A percentile compares a stretch with the other conserved stretches of the same genome.
Conservation (phyloP, 2,888 invertebrate species). For the Trypoxylon attenuatum region DNA sequence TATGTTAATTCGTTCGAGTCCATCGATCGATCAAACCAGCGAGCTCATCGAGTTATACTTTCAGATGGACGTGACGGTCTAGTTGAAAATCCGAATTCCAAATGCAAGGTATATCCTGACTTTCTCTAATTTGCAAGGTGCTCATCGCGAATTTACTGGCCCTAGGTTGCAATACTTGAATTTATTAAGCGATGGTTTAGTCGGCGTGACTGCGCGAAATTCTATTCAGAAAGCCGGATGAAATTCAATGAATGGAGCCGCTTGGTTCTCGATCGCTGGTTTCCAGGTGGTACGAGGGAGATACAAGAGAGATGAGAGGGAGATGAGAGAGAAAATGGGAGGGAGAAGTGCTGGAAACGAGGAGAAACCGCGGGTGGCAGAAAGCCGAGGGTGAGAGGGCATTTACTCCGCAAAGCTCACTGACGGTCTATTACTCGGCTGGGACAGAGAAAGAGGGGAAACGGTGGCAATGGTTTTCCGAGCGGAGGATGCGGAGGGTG, state of each 20-base stretch:
- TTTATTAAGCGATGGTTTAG: background rate
- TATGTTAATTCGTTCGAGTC: too few species aligned
- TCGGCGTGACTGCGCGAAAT: conserved; percentile 3
- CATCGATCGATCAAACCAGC: too few species aligned
- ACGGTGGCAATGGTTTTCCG: conserved; percentile 5
- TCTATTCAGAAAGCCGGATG: conserved; percentile 18
- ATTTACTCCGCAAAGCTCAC: background rate
- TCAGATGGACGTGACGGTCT: too few species aligned
- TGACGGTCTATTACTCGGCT: background rate
- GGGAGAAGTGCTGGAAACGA: background rate
- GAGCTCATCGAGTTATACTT: too few species aligned
- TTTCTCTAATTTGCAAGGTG: background rate
- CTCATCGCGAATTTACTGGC: background rate
- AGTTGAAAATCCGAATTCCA: too few species aligned
- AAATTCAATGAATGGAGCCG: conserved; percentile 24
- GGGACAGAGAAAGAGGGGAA: conserved; percentile 15
- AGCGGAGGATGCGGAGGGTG: conserved; percentile 29
- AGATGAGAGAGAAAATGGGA: background rate
- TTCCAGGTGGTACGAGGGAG: background rate
- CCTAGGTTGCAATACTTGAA: background rate
- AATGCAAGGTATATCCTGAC: background rate
- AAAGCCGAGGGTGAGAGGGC: background rate
- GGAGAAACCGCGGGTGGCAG: conserved; percentile 11
- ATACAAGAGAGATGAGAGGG: background rate
- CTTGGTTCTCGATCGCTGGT: conserved; percentile 13